Evolutionary conservation across 2,113 vertebrate genomes (phyloP).

Genomic region (Anseranas semipalmata): DNA sequence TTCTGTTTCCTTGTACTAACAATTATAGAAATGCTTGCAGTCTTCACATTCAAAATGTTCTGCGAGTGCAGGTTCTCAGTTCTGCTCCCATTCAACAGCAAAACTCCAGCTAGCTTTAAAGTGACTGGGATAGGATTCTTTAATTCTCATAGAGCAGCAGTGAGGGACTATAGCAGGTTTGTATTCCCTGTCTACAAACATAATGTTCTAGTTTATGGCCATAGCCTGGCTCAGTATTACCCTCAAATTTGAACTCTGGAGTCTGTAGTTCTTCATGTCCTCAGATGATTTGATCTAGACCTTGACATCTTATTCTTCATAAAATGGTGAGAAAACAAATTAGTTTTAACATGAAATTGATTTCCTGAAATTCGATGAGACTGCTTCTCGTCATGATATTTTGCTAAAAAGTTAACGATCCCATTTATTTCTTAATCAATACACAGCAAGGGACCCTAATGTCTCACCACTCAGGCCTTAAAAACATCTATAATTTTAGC

Average conservation of each 20-base stretch:
- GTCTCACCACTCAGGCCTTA: constrained; percentile 6
- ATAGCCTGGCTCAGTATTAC: not conserved
- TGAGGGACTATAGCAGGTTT: not conserved
- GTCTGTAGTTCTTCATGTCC: not conserved
- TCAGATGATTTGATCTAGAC: not conserved
- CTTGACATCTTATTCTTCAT: not conserved
- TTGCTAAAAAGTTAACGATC: constrained; percentile 37
- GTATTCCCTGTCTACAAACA: not conserved
- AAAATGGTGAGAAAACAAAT: constrained; percentile 30
- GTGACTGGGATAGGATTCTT: not conserved
- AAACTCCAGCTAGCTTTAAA: not conserved
- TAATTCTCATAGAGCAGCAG: not conserved
- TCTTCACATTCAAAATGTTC: not conserved
- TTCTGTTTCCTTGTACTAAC: accelerated
- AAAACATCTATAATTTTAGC: constrained; percentile 32
- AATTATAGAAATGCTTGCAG: not conserved
- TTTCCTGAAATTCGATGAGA: constrained; percentile 29
- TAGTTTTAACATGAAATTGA: constrained; percentile 28
- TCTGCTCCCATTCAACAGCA: not conserved
- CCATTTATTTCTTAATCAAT: constrained; percentile 55
- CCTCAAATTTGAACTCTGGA: not conserved
- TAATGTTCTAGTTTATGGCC: not conserved
- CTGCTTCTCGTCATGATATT: not conserved
- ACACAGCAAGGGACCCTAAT: not conserved
- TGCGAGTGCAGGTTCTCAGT: not conserved